Evolutionary conservation across 2,888 invertebrate species (phyloP).

Genomic region (Xanthostigma xanthostigma): DNA sequence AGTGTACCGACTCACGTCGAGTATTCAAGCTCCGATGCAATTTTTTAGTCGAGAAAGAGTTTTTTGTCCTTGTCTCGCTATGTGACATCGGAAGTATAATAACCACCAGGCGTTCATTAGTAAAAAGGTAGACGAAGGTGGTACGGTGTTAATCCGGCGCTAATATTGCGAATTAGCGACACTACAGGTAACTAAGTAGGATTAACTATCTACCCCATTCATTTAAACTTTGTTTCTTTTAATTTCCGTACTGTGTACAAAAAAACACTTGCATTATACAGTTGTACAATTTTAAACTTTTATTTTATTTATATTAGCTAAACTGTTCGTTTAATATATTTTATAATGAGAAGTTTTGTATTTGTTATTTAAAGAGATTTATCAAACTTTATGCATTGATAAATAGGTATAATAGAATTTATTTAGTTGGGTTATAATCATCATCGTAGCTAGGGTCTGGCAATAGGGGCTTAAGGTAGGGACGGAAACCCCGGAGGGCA

Average conservation of each 20-base stretch:
- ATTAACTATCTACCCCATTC: constrained; percentile 4
- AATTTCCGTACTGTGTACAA: background rate
- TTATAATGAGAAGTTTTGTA: too few species aligned
- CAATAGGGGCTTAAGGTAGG: too few species aligned
- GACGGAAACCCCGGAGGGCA: too few species aligned
- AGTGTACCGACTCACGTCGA: too few species aligned
- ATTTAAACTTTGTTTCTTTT: constrained; percentile 8
- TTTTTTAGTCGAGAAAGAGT: background rate
- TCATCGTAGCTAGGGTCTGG: too few species aligned
- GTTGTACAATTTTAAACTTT: too few species aligned
- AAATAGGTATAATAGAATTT: too few species aligned
- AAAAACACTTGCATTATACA: background rate
- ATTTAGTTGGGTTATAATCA: too few species aligned
- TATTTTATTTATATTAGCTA: too few species aligned
- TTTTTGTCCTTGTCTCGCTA: background rate
- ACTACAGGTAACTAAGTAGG: constrained; percentile 10
- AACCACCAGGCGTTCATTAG: constrained; percentile 10
- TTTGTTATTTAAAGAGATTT: too few species aligned
- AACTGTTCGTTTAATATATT: too few species aligned
- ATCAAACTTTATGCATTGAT: too few species aligned
- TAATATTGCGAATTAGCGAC: constrained; percentile 10
- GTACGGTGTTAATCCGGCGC: constrained; percentile 6
- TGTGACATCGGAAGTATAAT: background rate
- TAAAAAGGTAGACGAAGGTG: background rate
- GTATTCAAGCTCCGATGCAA: background rate